Evolutionary conservation across 2,797 vertebrate species (phyloP).

Genomic region (Sebastes flavidus): DNA sequence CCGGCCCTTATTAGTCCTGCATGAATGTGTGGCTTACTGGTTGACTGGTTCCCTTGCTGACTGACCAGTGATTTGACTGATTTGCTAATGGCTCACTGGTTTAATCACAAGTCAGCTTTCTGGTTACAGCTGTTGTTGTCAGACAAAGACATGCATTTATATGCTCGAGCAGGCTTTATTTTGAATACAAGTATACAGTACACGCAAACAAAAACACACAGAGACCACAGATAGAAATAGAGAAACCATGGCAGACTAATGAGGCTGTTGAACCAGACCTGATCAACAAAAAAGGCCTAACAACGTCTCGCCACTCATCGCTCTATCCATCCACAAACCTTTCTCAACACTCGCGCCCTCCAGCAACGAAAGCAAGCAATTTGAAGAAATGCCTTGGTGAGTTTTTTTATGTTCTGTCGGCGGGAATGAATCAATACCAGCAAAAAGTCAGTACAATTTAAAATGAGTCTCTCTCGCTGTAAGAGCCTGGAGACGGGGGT

Average conservation of each 20-base stretch:
- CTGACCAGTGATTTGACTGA: not conserved
- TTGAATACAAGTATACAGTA: not conserved
- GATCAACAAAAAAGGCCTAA: conserved; percentile 51
- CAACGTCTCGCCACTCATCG: conserved; percentile 22
- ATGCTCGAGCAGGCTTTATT: not conserved
- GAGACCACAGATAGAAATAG: conserved; percentile 13
- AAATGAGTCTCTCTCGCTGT: conserved; percentile 32
- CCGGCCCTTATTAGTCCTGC: not conserved
- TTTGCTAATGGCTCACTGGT: not conserved
- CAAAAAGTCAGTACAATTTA: conserved; percentile 44
- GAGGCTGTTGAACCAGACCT: conserved; percentile 53
- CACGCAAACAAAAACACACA: conserved; percentile 1
- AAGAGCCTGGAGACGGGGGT: not conserved
- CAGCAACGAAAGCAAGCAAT: conserved; percentile 42
- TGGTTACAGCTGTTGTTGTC: conserved; percentile 14
- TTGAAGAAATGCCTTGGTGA: conserved; percentile 42
- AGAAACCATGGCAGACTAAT: conserved; percentile 18
- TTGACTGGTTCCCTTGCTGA: not conserved
- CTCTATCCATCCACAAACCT: conserved; percentile 10
- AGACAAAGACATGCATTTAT: conserved; percentile 4
- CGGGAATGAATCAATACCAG: conserved; percentile 52
- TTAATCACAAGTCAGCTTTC: conserved; percentile 11
- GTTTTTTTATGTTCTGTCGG: conserved; percentile 38
- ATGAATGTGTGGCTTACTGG: not conserved
- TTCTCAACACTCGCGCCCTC: not conserved